phyloP scores from a whole-genome alignment of 1,140 invertebrate species.

The Venturia canescens region DNA sequence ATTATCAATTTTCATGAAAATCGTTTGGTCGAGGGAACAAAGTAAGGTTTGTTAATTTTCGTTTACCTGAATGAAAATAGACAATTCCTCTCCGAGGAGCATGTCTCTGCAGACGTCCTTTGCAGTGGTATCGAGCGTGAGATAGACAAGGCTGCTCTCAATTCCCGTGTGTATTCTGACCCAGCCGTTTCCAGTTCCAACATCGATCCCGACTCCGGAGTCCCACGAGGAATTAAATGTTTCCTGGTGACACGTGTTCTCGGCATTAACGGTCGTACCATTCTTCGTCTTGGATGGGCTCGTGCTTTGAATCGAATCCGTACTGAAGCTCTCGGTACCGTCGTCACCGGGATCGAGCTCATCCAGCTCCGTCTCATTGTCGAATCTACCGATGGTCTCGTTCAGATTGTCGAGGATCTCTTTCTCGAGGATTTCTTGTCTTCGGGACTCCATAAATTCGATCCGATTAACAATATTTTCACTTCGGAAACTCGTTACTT shows the following conservation, averaged over 20 bases:
- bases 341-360: constrained; percentile 36
- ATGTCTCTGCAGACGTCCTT: constrained; percentile 80
- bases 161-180: constrained; percentile 80
- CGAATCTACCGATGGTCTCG: constrained; percentile 70
- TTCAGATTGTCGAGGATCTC: constrained; percentile 69
- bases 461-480: constrained; percentile 14
- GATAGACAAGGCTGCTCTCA: constrained; percentile 79
- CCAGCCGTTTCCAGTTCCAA: constrained; percentile 76
- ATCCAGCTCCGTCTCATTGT: constrained; percentile 57
- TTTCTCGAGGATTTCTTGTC: constrained; percentile 59
- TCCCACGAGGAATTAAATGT: constrained; percentile 73
- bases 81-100: constrained; percentile 78
- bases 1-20: too few species aligned
- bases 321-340: constrained; percentile 63
- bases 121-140: constrained; percentile 79
- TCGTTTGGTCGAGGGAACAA: neutral
- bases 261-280: constrained; percentile 39
- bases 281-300: constrained; percentile 56
- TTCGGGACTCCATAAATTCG: constrained; percentile 23
- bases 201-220: constrained; percentile 72
- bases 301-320: constrained; percentile 66
- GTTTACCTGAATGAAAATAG: constrained; percentile 80
- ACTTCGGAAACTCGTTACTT: neutral
- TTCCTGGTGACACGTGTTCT: constrained; percentile 56
- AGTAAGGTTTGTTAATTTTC: constrained; percentile 32